Evolutionary conservation across 2,113 vertebrate species (phyloP).

Genomic region (Bubalus kerabau): DNA sequence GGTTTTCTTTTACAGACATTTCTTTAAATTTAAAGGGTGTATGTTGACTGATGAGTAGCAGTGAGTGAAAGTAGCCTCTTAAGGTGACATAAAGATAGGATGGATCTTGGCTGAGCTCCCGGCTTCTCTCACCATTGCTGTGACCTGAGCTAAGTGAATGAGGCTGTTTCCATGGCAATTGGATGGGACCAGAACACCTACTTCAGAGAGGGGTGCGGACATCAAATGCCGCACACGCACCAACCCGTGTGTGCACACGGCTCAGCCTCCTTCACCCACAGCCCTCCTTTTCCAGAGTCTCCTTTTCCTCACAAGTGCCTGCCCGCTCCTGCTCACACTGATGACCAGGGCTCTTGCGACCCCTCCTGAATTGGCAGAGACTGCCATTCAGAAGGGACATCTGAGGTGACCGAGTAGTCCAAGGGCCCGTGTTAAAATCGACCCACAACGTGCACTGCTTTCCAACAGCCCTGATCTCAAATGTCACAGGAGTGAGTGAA

Average conservation of each 20-base stretch:
- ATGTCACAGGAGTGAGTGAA: accelerated
- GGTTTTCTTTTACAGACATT: accelerated
- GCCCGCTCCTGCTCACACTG: accelerated
- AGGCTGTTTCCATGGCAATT: neutral
- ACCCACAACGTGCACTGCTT: accelerated
- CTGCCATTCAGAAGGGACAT: accelerated
- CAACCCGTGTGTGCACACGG: accelerated
- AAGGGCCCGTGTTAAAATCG: accelerated
- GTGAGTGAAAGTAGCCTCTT: neutral
- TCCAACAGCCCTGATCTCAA: accelerated
- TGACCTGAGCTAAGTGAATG: neutral
- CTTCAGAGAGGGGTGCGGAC: accelerated
- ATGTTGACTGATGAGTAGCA: neutral
- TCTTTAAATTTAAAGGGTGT: neutral
- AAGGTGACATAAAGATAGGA: accelerated
- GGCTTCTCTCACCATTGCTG: neutral
- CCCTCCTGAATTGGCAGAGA: neutral
- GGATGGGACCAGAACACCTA: accelerated
- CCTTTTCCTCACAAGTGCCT: neutral
- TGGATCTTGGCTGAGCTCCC: accelerated
- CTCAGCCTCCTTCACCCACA: accelerated
- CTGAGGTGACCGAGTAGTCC: accelerated
- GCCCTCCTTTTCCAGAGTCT: neutral
- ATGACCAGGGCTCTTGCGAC: accelerated
- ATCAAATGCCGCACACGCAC: accelerated